Conservation (phyloP, 2,113 vertebrate genomes). For the Garra rufa region DNA sequence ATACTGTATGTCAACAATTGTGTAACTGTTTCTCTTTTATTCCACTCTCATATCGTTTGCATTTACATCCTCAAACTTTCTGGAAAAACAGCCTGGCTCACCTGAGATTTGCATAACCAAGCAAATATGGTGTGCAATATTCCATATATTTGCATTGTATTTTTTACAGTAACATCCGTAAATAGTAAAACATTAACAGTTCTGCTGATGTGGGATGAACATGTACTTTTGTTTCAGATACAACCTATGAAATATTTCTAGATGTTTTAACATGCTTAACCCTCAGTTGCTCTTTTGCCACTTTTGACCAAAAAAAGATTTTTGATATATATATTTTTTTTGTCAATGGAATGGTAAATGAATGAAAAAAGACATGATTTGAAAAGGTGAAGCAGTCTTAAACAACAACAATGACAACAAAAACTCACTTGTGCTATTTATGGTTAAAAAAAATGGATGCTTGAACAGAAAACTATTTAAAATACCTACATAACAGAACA, state of each 20-base stretch:
- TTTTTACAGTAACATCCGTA: too few relatives aligned
- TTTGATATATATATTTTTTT: background rate
- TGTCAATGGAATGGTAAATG: background rate
- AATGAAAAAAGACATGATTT: background rate
- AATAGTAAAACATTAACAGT: background rate
- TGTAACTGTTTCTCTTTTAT: background rate
- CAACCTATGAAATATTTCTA: background rate
- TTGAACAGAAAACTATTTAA: too few relatives aligned
- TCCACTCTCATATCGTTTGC: background rate
- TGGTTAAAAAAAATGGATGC: background rate
- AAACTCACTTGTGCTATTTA: background rate
- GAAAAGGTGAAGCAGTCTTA: background rate
- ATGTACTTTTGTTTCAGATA: background rate
- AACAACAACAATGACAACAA: background rate
- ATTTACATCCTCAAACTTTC: background rate
- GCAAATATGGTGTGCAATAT: background rate
- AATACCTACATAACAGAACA: too few relatives aligned
- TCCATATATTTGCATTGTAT: conserved; percentile 9
- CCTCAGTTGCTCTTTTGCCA: background rate
- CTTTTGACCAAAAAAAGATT: background rate
- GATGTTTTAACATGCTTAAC: background rate
- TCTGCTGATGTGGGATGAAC: too few relatives aligned
- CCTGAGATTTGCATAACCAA: conserved; percentile 14
- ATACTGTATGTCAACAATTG: background rate
- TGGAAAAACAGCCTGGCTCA: background rate